A percentile compares a stretch with the other conserved stretches of the same genome.
Evolutionary conservation across 2,113 vertebrate genomes (phyloP).

Genomic region (Cairina moschata): DNA sequence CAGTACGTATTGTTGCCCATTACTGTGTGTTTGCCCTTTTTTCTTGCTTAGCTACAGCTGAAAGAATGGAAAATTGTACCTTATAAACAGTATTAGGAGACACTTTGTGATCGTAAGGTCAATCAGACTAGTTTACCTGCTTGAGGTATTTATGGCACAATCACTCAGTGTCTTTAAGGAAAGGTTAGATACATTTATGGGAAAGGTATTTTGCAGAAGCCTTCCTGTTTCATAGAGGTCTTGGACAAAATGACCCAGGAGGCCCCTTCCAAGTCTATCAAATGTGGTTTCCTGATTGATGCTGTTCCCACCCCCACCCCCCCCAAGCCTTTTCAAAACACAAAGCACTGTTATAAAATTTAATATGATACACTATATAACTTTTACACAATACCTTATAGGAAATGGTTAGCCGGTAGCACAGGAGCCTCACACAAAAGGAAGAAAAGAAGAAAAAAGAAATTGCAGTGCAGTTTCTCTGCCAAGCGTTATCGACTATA

Average conservation of each 20-base stretch:
- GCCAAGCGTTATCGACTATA: background rate
- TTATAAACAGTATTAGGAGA: slow-evolving; percentile 45
- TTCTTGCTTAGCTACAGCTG: slow-evolving; percentile 49
- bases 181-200: slow-evolving; percentile 70
- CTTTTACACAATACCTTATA: slow-evolving; percentile 59
- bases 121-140: slow-evolving; percentile 49
- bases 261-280: slow-evolving; percentile 59
- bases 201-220: slow-evolving; percentile 54
- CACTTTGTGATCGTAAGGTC: slow-evolving; percentile 28
- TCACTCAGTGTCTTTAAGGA: slow-evolving; percentile 67
- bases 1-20: slow-evolving; percentile 14
- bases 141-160: slow-evolving; percentile 59
- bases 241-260: slow-evolving; percentile 68
- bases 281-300: slow-evolving; percentile 53
- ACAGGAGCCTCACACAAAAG: background rate
- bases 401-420: slow-evolving; percentile 31
- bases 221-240: slow-evolving; percentile 61
- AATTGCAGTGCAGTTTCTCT: slow-evolving; percentile 26
- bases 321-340: slow-evolving; percentile 62
- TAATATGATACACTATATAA: slow-evolving; percentile 67
- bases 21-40: slow-evolving; percentile 61
- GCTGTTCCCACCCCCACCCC: background rate
- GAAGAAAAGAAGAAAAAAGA: background rate
- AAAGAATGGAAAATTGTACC: slow-evolving; percentile 58
- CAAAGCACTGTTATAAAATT: slow-evolving; percentile 66